Evolutionary conservation across 2,797 vertebrate genomes (phyloP).

Genomic region (Hydrophis major): DNA sequence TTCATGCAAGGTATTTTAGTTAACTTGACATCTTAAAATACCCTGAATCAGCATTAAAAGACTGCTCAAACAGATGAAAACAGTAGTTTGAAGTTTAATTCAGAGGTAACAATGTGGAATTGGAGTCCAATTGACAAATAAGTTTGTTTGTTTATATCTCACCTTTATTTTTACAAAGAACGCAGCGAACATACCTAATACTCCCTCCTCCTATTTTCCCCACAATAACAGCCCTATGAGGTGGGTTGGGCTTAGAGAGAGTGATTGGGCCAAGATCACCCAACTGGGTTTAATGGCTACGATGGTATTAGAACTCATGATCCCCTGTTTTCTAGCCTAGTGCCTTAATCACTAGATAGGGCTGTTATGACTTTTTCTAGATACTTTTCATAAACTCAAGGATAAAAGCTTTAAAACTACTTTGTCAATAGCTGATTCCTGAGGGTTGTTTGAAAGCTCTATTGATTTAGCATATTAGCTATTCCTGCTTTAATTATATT

Average conservation of each 20-base stretch:
- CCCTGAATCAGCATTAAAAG: neutral
- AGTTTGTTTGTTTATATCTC: no score
- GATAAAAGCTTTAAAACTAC: neutral
- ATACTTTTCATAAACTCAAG: neutral
- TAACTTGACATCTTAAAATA: neutral
- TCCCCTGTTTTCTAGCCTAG: neutral
- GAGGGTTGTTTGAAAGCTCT: neutral
- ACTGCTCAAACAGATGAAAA: neutral
- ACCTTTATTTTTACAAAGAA: neutral
- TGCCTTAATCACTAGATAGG: neutral
- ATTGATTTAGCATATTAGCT: no score
- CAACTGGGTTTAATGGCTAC: neutral
- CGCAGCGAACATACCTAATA: neutral
- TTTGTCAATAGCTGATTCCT: neutral
- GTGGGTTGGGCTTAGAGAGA: neutral
- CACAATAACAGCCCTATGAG: neutral
- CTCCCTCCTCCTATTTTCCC: neutral
- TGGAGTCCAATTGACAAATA: neutral
- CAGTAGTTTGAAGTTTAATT: neutral
- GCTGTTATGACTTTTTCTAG: neutral
- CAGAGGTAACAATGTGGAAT: neutral
- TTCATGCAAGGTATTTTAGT: neutral
- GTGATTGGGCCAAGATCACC: neutral
- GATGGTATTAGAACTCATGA: neutral
- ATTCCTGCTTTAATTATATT: neutral